Base-by-base conservation (phyloP, 2,888 invertebrate species). In the Thyatira batis region DNA sequence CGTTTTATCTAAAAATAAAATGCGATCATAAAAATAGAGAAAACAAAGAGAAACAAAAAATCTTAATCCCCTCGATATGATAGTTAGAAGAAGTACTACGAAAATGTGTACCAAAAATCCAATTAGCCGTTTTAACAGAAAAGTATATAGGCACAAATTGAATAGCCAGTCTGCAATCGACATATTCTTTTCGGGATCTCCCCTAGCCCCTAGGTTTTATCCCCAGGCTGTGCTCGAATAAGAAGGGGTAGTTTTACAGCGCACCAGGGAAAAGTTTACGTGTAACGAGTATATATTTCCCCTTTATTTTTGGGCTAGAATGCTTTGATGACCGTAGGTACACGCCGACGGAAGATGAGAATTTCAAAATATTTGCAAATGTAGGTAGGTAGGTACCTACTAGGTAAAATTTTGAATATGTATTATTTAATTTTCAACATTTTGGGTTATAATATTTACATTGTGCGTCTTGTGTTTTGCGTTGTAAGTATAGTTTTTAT, bases 201-300 rank as follows among this genome's bases (percentile, higher is more conserved):
- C 85, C 84, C 77, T 73, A 84, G 78, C 77, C 84, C 78, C 72
- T 80, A 80, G 77, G 74, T 76, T 70, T 71, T 66, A 76, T 80
- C 84, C 84, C 81, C 76, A 75, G 77, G 77, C 80, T 76, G 76
- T 75, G 70, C 76, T 82, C 73, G 74, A 72, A 76, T 80, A 82
- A 82, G 83, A 82, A 85, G 84, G 88, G 89, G 89, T 88, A 89
- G 89, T 89, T 90, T 88, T 87, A 89, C 87, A 87, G 78, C 83
- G 72, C 88, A 73, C 87, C 53, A 76, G 89, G 89, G 89, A 89
- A 84, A 89, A 88, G 82, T 89, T 87, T 82, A 82, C 85, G 80
- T 82, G 83, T 81, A 70, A 75, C 76, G 76, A 71, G 63, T 67
- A 73, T 73, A 65, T 76, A 76, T 67, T 76, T 76, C 76, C 78